Evolutionary conservation across 2,113 vertebrate species (phyloP).

Genomic region (Halcyon malimbica): DNA sequence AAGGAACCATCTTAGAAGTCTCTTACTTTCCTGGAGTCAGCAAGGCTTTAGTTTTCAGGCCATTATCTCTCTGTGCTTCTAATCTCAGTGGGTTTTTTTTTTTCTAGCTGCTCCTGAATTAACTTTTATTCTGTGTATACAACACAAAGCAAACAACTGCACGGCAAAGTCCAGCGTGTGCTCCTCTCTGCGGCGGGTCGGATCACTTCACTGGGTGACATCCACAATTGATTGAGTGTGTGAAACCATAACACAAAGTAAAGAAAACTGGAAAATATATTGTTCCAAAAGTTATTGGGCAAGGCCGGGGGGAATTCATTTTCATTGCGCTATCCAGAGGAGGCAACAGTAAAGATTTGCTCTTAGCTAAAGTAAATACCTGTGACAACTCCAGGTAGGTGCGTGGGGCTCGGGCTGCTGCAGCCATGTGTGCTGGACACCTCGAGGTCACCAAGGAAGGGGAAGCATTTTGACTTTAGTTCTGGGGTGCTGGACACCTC

Average conservation of each 20-base stretch:
- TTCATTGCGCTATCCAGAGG: not conserved
- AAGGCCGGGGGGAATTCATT: slow-evolving; percentile 5
- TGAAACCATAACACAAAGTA: slow-evolving; percentile 23
- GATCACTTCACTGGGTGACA: not conserved
- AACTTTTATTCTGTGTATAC: slow-evolving; percentile 30
- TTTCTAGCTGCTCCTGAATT: not conserved
- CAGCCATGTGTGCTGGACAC: not conserved
- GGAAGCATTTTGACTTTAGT: not conserved
- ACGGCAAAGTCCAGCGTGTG: not conserved
- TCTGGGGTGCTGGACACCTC: not conserved
- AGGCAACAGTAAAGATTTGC: slow-evolving; percentile 14
- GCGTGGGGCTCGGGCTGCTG: accelerated
- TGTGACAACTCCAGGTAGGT: not conserved
- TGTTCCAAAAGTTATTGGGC: slow-evolving; percentile 19
- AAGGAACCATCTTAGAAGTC: not conserved
- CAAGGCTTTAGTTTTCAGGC: not conserved
- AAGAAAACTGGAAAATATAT: slow-evolving; percentile 1
- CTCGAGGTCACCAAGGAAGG: accelerated
- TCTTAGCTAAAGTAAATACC: slow-evolving; percentile 32
- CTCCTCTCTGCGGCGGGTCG: not conserved
- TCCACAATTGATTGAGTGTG: not conserved
- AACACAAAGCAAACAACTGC: slow-evolving; percentile 56
- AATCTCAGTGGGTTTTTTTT: not conserved
- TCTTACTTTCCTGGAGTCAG: not conserved
- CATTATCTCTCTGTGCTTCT: not conserved